Evolutionary conservation across 2,797 vertebrate species (phyloP).

Genomic region (Coccyzus lansbergi): DNA sequence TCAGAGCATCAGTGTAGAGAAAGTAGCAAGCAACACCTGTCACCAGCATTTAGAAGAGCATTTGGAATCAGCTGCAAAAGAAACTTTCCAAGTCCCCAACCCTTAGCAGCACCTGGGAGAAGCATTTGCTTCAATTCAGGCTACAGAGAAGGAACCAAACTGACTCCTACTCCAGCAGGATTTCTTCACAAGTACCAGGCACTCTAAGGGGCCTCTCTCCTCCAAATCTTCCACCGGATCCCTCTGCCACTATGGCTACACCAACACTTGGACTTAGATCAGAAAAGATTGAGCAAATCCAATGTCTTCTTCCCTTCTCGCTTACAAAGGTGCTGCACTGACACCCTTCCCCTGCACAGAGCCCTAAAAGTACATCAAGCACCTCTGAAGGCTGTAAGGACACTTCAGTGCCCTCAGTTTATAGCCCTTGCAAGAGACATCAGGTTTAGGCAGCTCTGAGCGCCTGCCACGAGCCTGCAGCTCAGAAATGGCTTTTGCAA

Average conservation of each 20-base stretch:
- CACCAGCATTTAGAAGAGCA: too few species aligned
- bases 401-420: neutral
- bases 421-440: neutral
- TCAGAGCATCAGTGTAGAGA: neutral
- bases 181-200: neutral
- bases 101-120: neutral
- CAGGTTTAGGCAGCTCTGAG: neutral
- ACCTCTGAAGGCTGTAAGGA: neutral
- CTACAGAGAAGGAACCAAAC: neutral
- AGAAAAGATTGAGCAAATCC: neutral
- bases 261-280: neutral
- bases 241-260: neutral
- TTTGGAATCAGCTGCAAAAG: neutral
- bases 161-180: neutral
- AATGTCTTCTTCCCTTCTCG: neutral
- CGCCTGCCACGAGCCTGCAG: fast-evolving
- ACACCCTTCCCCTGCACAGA: too few species aligned
- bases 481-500: too few species aligned
- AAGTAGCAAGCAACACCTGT: too few species aligned
- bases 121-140: neutral
- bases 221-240: neutral
- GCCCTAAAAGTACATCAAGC: fast-evolving
- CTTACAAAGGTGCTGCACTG: neutral
- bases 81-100: neutral
- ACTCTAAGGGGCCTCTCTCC: neutral